Evolutionary conservation across 23 tunicate genomes (phyloP).

Genomic region (Trididemnum miniatum): DNA sequence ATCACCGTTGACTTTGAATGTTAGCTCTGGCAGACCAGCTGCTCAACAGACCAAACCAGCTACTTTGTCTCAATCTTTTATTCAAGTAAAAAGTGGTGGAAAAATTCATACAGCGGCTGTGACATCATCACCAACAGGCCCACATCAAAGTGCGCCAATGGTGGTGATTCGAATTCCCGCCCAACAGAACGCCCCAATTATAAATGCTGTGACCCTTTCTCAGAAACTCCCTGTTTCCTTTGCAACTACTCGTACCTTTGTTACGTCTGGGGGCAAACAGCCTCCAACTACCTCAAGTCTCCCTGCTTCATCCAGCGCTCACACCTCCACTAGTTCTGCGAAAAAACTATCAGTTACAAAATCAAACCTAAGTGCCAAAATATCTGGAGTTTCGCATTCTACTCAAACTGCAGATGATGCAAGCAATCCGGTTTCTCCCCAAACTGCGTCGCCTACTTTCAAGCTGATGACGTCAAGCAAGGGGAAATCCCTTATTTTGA

Average conservation of each 20-base stretch:
- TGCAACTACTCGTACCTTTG: neutral
- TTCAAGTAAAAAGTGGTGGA: conserved; percentile 50
- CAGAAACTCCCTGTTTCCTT: neutral
- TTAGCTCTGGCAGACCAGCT: neutral
- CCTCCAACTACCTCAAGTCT: neutral
- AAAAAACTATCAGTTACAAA: too few species aligned
- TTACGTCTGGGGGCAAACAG: neutral
- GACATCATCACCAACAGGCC: conserved; percentile 29
- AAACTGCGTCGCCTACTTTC: conserved; percentile 52
- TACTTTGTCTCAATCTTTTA: conserved; percentile 32
- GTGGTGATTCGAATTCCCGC: conserved; percentile 54
- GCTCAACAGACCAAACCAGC: conserved; percentile 24
- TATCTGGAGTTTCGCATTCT: neutral
- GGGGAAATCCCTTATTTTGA: conserved; percentile 62
- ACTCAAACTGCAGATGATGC: neutral
- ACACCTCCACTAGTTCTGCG: neutral
- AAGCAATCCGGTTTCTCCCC: neutral
- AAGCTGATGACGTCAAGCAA: conserved; percentile 72
- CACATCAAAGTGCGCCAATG: conserved; percentile 4
- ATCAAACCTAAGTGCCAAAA: neutral
- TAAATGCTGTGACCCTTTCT: neutral
- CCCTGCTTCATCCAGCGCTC: neutral
- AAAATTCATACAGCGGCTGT: conserved; percentile 61
- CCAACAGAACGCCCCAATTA: neutral
- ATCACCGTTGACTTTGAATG: neutral